Conservation (phyloP, 2,113 vertebrate genomes). For the Calidris pugnax region DNA sequence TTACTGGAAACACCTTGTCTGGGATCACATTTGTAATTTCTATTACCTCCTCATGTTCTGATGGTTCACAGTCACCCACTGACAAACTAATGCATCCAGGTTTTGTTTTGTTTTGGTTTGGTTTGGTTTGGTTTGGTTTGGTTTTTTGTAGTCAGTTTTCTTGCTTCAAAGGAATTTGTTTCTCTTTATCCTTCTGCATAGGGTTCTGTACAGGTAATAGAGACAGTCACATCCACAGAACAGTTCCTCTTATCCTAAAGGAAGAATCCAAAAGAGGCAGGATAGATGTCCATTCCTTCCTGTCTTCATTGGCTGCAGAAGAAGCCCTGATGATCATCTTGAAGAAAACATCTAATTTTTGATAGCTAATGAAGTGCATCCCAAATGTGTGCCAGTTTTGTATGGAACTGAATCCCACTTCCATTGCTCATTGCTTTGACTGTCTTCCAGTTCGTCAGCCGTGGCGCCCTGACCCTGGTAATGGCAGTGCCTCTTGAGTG, state of each 20-base stretch:
- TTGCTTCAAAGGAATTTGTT: background rate
- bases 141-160: background rate
- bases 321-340: background rate
- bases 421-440: background rate
- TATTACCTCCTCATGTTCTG: background rate
- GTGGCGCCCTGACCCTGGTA: background rate
- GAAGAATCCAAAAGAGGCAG: background rate
- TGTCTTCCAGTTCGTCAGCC: background rate
- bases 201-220: background rate
- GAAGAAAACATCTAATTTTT: background rate
- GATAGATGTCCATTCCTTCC: background rate
- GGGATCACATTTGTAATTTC: background rate
- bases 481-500: background rate
- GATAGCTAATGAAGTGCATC: background rate
- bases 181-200: background rate
- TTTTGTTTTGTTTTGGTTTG: background rate
- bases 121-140: too few species aligned
- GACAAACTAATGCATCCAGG: background rate
- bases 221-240: background rate
- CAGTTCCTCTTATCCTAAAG: background rate
- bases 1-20: background rate
- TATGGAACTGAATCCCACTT: background rate
- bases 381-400: background rate
- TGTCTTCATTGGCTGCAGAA: background rate
- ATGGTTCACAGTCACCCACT: background rate